These are phyloP conservation scores for Sakesphorus luctuosus DNA, from an alignment of 2,113 vertebrate genomes.

Conservation along the genomic window DNA sequence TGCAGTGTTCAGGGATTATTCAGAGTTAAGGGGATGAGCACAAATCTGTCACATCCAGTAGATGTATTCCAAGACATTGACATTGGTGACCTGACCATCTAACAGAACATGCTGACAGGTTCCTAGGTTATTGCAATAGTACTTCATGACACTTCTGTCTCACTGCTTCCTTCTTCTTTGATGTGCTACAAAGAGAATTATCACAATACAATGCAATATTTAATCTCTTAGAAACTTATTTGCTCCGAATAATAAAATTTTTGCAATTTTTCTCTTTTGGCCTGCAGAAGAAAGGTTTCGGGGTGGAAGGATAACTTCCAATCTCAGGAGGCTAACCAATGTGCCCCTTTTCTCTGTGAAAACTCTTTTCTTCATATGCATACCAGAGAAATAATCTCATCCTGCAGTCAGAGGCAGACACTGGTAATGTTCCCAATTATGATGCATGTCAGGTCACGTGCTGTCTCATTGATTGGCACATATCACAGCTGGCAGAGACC, in stretches of 20 bases:
- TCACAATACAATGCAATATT: background rate
- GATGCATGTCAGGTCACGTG: background rate
- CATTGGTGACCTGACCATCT: background rate
- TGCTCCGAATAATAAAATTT: background rate
- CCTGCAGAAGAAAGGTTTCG: background rate
- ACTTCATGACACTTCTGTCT: background rate
- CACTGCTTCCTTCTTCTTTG: background rate
- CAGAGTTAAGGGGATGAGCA: background rate
- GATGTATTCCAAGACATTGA: background rate
- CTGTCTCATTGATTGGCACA: background rate
- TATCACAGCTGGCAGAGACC: background rate
- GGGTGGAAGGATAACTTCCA: background rate
- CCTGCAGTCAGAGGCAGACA: background rate
- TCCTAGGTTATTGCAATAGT: background rate
- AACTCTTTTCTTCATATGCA: background rate
- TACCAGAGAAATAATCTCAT: background rate
- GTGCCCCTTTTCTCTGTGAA: background rate
- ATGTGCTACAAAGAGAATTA: background rate
- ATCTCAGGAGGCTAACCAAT: background rate
- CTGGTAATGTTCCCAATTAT: background rate
- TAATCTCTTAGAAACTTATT: background rate
- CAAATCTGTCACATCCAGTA: background rate
- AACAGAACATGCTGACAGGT: background rate
- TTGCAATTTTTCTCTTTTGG: background rate
- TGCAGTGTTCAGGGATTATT: background rate